Evolutionary conservation across 2,888 invertebrate genomes (phyloP), one percentile per base, ranked within the genome.

Genomic region (Parelbella ahira): DNA sequence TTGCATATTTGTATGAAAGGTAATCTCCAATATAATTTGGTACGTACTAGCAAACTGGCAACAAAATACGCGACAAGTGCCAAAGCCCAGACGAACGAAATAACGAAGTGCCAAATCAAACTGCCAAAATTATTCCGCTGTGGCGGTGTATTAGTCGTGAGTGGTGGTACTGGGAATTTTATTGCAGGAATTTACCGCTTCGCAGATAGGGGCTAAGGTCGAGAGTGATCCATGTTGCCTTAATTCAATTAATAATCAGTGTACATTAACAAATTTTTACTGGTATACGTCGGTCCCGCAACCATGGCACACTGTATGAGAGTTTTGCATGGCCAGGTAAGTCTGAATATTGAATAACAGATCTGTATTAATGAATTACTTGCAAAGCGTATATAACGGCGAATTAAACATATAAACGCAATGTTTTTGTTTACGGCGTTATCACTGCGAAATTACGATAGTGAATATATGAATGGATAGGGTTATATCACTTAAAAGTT

Each of bases 251-350:
- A 67, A 63, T 58, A 51, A 53, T 54, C 50, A 58, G 51, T 54
- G 57, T 56, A 56, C 45, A 53, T 58, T 57, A 53, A 56, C 58
- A 58, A 53, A 53, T 62, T 57, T 54, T 57, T 58, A 55, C 65
- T 54, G 48, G 58, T 57, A 68, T 66, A 68, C 61, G 63, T 54
- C 67, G 67, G 83, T 86, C 83, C 81, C 51, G 79, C 75, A 69
- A 90, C 88, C 89, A 93, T 93, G 93, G 93, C 92, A 87, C 91
- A 92, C 90, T 93, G 92, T 90, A 90, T 89, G 72, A 88, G 92
- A 90, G 91, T 93, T 90, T 90, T 93, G 88, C 91, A 91, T 89
- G 91, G 91, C 89, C 92, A 93, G 90, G 93, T 92, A 89, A 88
- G 75, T 71, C 63, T 45, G n/a, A n/a, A n/a, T n/a, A n/a, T n/a